Evolutionary conservation across 2,888 invertebrate species (phyloP).

Genomic region (Drosophila sordidula): DNA sequence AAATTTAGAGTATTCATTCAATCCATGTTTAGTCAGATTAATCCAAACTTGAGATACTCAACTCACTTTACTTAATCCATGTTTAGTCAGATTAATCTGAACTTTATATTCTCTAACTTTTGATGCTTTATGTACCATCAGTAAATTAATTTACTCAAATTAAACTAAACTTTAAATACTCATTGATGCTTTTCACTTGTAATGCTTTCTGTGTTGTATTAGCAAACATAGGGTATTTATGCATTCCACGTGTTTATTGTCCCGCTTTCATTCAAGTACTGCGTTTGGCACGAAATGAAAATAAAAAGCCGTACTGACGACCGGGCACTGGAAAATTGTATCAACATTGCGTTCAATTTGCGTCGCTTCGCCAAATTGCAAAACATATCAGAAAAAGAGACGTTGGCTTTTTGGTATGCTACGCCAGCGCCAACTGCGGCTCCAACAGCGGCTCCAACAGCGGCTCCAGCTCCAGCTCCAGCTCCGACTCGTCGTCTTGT

Average conservation of each 20-base stretch:
- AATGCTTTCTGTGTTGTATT: background rate
- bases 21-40: no score
- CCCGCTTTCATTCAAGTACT: slow-evolving; percentile 31
- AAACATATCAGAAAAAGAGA: slow-evolving; percentile 57
- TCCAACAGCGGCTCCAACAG: slow-evolving; percentile 7
- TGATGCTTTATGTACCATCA: no score
- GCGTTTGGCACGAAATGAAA: slow-evolving; percentile 52
- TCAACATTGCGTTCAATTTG: slow-evolving; percentile 74
- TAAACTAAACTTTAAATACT: no score
- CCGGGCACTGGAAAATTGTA: slow-evolving; percentile 65
- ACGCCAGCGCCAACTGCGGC: slow-evolving; percentile 11
- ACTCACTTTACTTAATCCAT: no score
- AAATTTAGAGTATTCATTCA: no score
- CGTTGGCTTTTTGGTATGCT: slow-evolving; percentile 41
- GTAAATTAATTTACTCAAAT: no score
- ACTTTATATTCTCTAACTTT: no score
- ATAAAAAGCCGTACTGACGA: slow-evolving; percentile 33
- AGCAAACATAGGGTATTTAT: slow-evolving; percentile 20
- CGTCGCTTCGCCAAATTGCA: slow-evolving; percentile 72
- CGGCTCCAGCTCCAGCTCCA: slow-evolving; percentile 15
- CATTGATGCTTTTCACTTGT: no score
- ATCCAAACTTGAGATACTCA: no score
- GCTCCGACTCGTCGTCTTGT: slow-evolving; percentile 26
- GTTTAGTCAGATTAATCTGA: no score
- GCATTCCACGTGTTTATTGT: background rate